Base-by-base conservation (phyloP, 2,113 vertebrate genomes). In the Oophaga pumilio region DNA sequence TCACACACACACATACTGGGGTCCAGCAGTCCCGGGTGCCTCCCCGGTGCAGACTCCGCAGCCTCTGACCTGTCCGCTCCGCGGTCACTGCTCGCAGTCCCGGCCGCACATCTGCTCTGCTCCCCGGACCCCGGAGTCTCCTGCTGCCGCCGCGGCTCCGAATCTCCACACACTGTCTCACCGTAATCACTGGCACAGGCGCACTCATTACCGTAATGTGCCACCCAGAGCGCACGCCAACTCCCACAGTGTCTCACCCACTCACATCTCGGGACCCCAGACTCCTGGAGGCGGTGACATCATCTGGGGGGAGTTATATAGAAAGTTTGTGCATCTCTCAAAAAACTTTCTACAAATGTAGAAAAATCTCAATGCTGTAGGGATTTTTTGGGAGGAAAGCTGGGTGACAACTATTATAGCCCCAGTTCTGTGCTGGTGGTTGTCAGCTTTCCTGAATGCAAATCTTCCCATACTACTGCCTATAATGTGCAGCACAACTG, bases 161-260 rank as follows among this genome's bases (percentile, higher is more conserved):
- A 49, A 49, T 11, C 78, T 11, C 78, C 28, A 12, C 26, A 28
- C 13, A 15, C 68, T 53, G 13, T 50, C 20, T 7, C 69, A 73
- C 83, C 83, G 83, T 85, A 85, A 76, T 85, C 26, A 9, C 83
- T 18, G 10, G 20, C 17, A 76, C 26, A 62, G 18, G 52, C 53
- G 69, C 83, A 62, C 64, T 26, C 56, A 43, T 49, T 87, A 87
- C 85, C 85, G 76, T 87, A 87, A 71, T 87, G 24, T 15, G 73
- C 85, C 85, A 76, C 76, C 85, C 49, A 20, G 52, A 11, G 85
- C 85, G 77, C 85, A 56, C 49, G 20, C 20, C 49, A 8, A 26
- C 50, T 17, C 76, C 50, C 74, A 77, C 74, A 9, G 14, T 26
- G 8, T 43, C 33, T 43, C 33, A 4, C 33, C 33, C 33, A 43